Evolutionary conservation across 2,797 vertebrate species (phyloP).

Genomic region (Pipistrellus nathusii): DNA sequence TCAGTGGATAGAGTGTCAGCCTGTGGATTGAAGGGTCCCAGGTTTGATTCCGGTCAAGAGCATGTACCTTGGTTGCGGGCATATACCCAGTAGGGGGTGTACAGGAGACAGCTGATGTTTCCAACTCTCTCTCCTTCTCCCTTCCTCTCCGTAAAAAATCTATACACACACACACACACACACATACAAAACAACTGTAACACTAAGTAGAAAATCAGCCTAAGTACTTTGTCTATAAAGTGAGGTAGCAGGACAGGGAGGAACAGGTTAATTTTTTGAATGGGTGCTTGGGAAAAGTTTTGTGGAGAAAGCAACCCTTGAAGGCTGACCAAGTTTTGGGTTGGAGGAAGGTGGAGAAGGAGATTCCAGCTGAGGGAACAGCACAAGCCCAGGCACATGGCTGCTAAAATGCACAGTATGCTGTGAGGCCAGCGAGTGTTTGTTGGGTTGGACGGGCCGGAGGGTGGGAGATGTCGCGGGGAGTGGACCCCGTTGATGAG

Average conservation of each 20-base stretch:
- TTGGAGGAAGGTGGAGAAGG: not conserved
- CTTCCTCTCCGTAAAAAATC: no score
- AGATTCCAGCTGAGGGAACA: not conserved
- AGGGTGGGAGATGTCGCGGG: not conserved
- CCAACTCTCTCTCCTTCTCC: no score
- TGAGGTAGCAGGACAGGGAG: not conserved
- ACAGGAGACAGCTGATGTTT: no score
- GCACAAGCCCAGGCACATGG: not conserved
- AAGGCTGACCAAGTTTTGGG: not conserved
- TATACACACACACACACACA: no score
- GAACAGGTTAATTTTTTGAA: not conserved
- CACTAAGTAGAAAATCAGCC: not conserved
- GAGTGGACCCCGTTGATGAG: not conserved
- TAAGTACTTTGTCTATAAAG: not conserved
- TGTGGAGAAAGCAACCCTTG: not conserved
- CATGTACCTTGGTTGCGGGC: no score
- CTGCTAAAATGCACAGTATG: fast-evolving
- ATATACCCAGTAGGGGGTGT: no score
- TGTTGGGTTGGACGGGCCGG: not conserved
- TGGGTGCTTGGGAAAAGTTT: not conserved
- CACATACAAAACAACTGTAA: not conserved
- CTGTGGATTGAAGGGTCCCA: no score
- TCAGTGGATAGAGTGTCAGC: no score
- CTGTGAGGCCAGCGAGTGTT: not conserved
- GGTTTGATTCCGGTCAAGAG: no score